Conservation (phyloP, 1,140 invertebrate genomes). For the Leptonema lineaticorne region DNA sequence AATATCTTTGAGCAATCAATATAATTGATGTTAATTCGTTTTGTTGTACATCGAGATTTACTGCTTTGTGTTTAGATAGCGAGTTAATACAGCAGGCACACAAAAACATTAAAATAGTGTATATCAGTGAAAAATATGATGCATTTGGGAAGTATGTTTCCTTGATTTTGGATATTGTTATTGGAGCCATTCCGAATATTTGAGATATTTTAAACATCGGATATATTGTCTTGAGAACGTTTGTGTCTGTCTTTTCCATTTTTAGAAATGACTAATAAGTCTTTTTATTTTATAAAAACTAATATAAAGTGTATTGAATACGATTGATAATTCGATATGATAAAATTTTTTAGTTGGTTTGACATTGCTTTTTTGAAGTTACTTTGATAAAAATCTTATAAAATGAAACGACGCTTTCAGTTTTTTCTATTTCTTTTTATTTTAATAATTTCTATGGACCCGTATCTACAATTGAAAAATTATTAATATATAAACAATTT, state of each 20-base stretch:
- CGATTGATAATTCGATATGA: neutral
- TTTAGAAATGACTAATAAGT: no score
- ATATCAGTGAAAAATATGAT: neutral
- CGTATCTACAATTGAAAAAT: constrained; percentile 28
- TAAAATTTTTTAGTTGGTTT: neutral
- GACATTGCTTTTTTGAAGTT: neutral
- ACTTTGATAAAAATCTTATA: neutral
- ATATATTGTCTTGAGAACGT: constrained; percentile 12
- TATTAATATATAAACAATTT: constrained; percentile 28
- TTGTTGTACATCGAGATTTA: neutral
- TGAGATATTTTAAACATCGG: constrained; percentile 27
- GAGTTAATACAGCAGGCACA: neutral
- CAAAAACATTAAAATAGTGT: constrained; percentile 1
- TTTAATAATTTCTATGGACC: constrained; percentile 38
- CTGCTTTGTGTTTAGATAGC: neutral
- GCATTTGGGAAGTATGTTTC: neutral
- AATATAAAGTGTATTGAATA: neutral
- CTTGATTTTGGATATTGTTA: constrained; percentile 19
- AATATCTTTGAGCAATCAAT: neutral
- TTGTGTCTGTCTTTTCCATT: constrained; percentile 4
- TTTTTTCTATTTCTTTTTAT: constrained; percentile 31
- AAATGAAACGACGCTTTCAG: constrained; percentile 2
- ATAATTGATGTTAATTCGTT: constrained; percentile 13
- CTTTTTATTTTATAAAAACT: no score
- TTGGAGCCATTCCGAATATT: constrained; percentile 24